Percentiles rank a stretch among this genome's conserved stretches.
phyloP scores from a whole-genome alignment of 2,888 invertebrate genomes.

The Leucoma salicis region DNA sequence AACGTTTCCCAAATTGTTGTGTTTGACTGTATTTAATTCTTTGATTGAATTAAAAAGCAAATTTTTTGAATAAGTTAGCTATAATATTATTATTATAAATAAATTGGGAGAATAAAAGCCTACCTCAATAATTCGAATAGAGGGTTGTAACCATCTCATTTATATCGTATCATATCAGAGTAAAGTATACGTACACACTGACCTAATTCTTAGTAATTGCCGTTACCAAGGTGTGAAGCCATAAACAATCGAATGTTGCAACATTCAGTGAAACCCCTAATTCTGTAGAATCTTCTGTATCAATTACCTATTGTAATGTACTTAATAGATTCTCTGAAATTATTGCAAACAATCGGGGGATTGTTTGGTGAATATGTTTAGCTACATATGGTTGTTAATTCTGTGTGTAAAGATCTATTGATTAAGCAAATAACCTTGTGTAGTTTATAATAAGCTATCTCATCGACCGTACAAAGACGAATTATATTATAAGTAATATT shows the following conservation, averaged over 20 bases:
- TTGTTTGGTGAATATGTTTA: conserved; percentile 4
- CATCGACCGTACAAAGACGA: too few species aligned
- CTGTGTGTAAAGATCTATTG: not conserved
- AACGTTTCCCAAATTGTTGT: too few species aligned
- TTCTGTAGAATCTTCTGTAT: conserved; percentile 46
- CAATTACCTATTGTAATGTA: conserved; percentile 44
- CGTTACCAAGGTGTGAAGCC: conserved; percentile 42
- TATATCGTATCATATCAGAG: too few species aligned
- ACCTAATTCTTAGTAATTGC: conserved; percentile 36
- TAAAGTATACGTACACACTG: conserved; percentile 18
- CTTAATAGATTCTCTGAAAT: conserved; percentile 34
- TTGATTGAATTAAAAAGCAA: too few species aligned
- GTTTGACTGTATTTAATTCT: too few species aligned
- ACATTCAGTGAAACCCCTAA: conserved; percentile 35
- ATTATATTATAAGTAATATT: too few species aligned
- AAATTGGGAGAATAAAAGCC: too few species aligned
- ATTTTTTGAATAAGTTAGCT: too few species aligned
- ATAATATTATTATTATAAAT: too few species aligned
- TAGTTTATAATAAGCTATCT: too few species aligned
- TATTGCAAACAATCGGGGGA: conserved; percentile 14
- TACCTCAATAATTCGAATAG: too few species aligned
- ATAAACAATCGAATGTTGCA: conserved; percentile 40
- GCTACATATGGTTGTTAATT: conserved; percentile 3
- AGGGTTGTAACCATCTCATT: too few species aligned
- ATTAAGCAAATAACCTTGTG: not conserved